A percentile compares a stretch with the other conserved stretches of the same genome.
These are phyloP conservation scores for Scrobipalpa atriplicella DNA, from an alignment of 2,888 invertebrate species.

Conservation along the genomic window DNA sequence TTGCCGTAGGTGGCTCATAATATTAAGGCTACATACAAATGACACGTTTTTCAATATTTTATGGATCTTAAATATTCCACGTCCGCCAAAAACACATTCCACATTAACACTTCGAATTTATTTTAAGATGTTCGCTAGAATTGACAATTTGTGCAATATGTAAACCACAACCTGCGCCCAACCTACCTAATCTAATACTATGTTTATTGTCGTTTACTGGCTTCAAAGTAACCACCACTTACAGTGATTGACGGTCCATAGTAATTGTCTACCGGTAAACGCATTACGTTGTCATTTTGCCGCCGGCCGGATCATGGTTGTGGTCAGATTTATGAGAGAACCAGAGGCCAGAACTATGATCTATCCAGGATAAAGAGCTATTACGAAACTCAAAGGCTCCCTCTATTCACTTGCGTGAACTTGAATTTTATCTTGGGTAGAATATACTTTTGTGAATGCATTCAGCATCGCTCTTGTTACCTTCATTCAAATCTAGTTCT, in stretches of 20 bases:
- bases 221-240: background rate
- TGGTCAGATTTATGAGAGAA: constrained; percentile 17
- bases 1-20: constrained; percentile 55
- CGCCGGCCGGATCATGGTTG: background rate
- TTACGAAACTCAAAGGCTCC: background rate
- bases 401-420: background rate
- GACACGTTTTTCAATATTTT: constrained; percentile 23
- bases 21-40: constrained; percentile 34
- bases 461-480: background rate
- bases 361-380: background rate
- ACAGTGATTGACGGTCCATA: background rate
- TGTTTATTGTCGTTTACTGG: background rate
- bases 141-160: background rate
- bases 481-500: background rate
- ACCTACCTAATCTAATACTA: background rate
- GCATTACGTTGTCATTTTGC: constrained; percentile 13
- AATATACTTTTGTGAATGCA: too few species aligned
- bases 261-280: constrained; percentile 1
- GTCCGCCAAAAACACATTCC: background rate
- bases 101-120: constrained; percentile 18
- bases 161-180: background rate
- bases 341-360: constrained; percentile 1
- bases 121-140: background rate
- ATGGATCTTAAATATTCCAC: constrained; percentile 9
- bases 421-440: background rate